Evolutionary conservation across 2,113 vertebrate genomes (phyloP).

Genomic region (Bos javanicus): DNA sequence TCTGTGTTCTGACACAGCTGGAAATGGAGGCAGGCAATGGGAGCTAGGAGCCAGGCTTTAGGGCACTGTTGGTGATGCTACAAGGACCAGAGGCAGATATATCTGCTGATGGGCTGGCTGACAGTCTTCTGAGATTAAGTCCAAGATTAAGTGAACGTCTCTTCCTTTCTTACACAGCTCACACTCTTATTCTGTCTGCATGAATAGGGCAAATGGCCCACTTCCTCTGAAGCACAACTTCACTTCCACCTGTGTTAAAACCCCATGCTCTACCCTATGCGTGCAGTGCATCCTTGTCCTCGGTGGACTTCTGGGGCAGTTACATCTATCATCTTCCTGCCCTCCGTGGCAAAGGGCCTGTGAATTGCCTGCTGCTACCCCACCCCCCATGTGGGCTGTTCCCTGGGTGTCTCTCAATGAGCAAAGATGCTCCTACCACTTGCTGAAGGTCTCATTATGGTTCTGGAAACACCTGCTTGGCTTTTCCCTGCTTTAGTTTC

Average conservation of each 20-base stretch:
- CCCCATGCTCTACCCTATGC: not conserved
- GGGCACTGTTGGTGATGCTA: not conserved
- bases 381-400: rapidly evolving
- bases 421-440: not conserved
- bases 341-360: rapidly evolving
- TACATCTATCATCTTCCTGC: rapidly evolving
- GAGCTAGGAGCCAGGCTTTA: not conserved
- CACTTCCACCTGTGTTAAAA: not conserved
- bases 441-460: not conserved
- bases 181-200: not conserved
- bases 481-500: not conserved
- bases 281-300: not conserved
- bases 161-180: not conserved
- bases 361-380: rapidly evolving
- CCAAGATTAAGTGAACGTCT: not conserved
- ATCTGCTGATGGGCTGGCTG: not conserved
- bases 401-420: not conserved
- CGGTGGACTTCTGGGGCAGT: not conserved
- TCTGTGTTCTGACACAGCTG: not conserved
- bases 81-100: too few relatives aligned
- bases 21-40: not conserved
- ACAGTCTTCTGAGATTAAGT: not conserved
- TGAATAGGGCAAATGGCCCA: not conserved
- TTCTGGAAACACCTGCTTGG: not conserved
- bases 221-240: not conserved